phyloP scores from a whole-genome alignment of 2,113 vertebrate species.

The Balaeniceps rex region DNA sequence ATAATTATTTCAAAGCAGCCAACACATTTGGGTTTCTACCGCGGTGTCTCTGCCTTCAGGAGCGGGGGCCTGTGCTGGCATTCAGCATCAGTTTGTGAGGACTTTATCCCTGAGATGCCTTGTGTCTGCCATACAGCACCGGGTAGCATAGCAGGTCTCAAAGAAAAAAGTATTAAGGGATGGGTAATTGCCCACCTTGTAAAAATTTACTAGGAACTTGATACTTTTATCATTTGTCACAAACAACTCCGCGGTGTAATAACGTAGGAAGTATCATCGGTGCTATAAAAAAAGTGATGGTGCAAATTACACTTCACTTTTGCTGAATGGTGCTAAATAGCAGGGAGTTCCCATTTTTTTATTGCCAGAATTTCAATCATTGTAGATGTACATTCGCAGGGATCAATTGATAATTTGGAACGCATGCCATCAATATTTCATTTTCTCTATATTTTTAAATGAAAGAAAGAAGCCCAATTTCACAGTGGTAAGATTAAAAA shows the following conservation, averaged over 20 bases:
- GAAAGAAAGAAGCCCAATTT: constrained; percentile 52
- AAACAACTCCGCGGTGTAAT: background rate
- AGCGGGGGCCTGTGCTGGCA: fast-evolving
- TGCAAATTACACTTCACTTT: constrained; percentile 45
- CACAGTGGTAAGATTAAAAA: constrained; percentile 49
- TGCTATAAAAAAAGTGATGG: constrained; percentile 38
- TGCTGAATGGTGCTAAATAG: constrained; percentile 36
- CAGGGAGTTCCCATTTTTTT: constrained; percentile 40
- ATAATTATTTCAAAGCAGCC: background rate
- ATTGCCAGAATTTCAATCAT: constrained; percentile 54
- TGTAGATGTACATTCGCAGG: constrained; percentile 26
- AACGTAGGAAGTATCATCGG: constrained; percentile 9
- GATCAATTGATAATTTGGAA: constrained; percentile 69
- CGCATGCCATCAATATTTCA: constrained; percentile 48
- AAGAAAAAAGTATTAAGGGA: background rate
- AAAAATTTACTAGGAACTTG: constrained; percentile 21
- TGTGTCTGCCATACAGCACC: background rate
- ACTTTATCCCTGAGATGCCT: background rate
- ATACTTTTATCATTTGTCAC: constrained; percentile 21
- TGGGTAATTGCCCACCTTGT: constrained; percentile 7
- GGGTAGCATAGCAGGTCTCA: background rate
- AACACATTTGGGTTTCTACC: background rate
- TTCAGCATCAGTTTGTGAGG: background rate
- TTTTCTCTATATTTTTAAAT: constrained; percentile 64
- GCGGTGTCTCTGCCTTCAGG: background rate